Evolutionary conservation across 2,888 invertebrate species (phyloP).

Genomic region (Heliconius hortense): DNA sequence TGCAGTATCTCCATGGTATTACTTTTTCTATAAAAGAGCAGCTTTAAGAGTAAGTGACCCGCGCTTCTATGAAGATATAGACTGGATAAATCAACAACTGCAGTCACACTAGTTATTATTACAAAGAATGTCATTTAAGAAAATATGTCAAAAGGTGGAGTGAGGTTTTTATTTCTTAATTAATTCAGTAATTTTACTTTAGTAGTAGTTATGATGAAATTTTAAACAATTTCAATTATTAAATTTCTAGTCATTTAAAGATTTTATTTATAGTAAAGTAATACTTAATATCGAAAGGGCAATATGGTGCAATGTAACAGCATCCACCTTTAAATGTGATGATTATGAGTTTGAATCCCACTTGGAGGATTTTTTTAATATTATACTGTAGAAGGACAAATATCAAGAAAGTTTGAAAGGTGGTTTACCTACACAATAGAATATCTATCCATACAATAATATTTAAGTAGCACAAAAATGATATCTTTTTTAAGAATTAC

Average conservation of each 20-base stretch:
- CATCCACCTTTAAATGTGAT: neutral
- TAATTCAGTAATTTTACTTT: too few species aligned
- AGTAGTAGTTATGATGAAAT: too few species aligned
- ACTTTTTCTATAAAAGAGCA: conserved; percentile 94
- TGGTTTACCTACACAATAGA: too few species aligned
- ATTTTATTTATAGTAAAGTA: neutral
- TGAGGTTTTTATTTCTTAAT: too few species aligned
- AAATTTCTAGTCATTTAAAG: neutral
- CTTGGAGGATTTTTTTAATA: too few species aligned
- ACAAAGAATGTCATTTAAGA: too few species aligned
- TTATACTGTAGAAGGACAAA: too few species aligned
- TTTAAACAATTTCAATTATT: neutral
- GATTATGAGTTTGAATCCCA: neutral
- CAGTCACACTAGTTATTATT: conserved; percentile 55
- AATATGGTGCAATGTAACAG: neutral
- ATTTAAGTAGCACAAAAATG: neutral
- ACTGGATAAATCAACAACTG: conserved; percentile 86
- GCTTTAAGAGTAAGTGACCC: conserved; percentile 94
- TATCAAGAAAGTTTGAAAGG: too few species aligned
- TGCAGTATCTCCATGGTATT: conserved; percentile 91
- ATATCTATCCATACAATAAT: neutral
- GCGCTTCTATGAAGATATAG: conserved; percentile 92
- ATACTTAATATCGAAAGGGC: neutral
- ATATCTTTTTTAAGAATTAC: neutral
- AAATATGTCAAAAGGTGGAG: too few species aligned